These are phyloP conservation scores for Drosophila yooni DNA, from an alignment of 2,888 invertebrate genomes.

Conservation along the genomic window DNA sequence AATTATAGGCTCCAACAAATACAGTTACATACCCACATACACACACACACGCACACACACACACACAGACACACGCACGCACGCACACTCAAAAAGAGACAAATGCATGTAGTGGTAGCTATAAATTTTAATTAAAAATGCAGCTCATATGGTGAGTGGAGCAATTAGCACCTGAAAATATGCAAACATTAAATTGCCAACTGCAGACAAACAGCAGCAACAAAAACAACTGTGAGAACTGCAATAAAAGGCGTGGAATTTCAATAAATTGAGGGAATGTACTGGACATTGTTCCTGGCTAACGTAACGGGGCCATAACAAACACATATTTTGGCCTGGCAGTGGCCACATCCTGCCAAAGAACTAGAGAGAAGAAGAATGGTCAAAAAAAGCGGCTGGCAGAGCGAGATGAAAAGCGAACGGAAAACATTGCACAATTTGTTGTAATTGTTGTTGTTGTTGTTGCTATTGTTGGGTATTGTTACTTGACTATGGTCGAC, in stretches of 20 bases:
- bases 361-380: conserved; percentile 9
- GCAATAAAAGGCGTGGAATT: conserved; percentile 58
- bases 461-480: conserved; percentile 37
- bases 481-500: conserved; percentile 51
- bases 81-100: background rate
- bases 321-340: conserved; percentile 83
- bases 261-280: conserved; percentile 65
- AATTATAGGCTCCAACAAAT: conserved; percentile 46
- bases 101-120: conserved; percentile 39
- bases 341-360: conserved; percentile 75
- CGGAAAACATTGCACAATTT: conserved; percentile 78
- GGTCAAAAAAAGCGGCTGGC: conserved; percentile 16
- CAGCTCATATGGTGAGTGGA: conserved; percentile 84
- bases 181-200: conserved; percentile 84
- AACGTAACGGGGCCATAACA: conserved; percentile 83
- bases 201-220: conserved; percentile 54
- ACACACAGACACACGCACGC: background rate
- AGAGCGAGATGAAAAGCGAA: conserved; percentile 58
- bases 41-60: conserved; percentile 13
- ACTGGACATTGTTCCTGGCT: conserved; percentile 70
- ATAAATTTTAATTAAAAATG: conserved; percentile 84
- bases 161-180: conserved; percentile 85
- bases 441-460: conserved; percentile 56
- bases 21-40: conserved; percentile 10
- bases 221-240: conserved; percentile 22